phyloP scores from a whole-genome alignment of 2,113 vertebrate genomes.

The Axis porcinus region DNA sequence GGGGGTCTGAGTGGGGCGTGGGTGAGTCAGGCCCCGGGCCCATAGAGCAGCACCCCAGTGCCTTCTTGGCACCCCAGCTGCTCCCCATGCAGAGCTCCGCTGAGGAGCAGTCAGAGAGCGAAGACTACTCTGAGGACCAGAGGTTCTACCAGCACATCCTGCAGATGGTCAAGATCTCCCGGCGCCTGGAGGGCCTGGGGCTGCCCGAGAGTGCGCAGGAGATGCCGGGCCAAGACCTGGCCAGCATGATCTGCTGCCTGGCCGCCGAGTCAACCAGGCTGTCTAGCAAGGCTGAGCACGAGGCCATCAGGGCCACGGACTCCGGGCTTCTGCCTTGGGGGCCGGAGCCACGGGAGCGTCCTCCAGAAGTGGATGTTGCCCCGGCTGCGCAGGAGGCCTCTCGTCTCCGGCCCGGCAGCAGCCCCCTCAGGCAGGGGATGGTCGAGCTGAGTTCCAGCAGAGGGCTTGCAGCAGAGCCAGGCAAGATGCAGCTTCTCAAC shows the following conservation, averaged over 20 bases:
- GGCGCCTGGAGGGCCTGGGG: slow-evolving; percentile 15
- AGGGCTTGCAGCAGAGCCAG: not conserved
- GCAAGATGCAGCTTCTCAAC: slow-evolving; percentile 8
- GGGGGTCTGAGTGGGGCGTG: not conserved
- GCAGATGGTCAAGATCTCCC: slow-evolving; percentile 62
- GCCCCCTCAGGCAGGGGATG: not conserved
- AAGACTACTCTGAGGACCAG: slow-evolving; percentile 61
- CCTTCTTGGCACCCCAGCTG: not conserved
- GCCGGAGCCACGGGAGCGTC: not conserved
- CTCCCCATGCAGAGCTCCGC: not conserved
- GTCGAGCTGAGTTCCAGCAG: not conserved
- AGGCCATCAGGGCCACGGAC: not conserved
- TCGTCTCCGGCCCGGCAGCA: not conserved
- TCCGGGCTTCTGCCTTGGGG: not conserved
- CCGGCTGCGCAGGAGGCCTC: not conserved
- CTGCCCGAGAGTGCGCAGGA: not conserved
- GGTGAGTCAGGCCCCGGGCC: not conserved
- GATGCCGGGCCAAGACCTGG: not conserved
- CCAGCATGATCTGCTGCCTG: not conserved
- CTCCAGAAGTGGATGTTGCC: not conserved
- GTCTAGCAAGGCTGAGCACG: slow-evolving; percentile 6
- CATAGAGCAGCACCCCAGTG: not conserved
- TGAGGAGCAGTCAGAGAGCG: slow-evolving; percentile 49
- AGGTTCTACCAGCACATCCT: slow-evolving; percentile 55
- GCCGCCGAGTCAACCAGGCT: not conserved